Evolutionary conservation across 2,888 invertebrate species (phyloP), one percentile per base, ranked within the genome.

Genomic region (Caradrina kadenii): DNA sequence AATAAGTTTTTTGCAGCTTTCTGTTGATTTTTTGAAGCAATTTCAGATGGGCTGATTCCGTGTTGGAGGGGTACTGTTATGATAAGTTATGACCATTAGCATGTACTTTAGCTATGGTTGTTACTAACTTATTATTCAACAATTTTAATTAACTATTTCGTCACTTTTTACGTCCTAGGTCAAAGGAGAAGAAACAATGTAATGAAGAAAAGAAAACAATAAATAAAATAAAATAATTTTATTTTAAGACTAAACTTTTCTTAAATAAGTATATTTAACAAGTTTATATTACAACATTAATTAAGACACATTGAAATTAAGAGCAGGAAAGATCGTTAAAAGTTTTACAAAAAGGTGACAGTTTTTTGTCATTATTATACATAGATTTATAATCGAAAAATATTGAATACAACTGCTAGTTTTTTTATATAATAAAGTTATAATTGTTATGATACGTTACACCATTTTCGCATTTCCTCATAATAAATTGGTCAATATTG

Each of bases 211-310:
- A 42, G n/a, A 79, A 73, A 79, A 56, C 56, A 52, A 52, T 71
- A 65, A 62, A 49, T 56, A 73, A 72, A 72, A 72, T 59, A 71
- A 73, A 63, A 53, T 63, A 73, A 73, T 68, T n/a, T 80, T 58
- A 80, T 80, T 76, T 65, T 54, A 55, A 72, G 72, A 82, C 76
- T 84, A 80, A 59, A 62, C 69, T 74, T 64, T 63, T 42, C 56
- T 73, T 72, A 73, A 58, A 54, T 75, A 73, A 58, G 59, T 75
- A 75, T 59, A 80, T 48, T 74, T 80, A 66, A 79, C 80, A 74
- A 66, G 66, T 53, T 79, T 80, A 66, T 65, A 45, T 59, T 80
- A 64, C 67, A 78, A 60, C 42, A 69, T 73, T 77, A 81, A 76
- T 78, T 76, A 53, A 72, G 78, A 73, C 63, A 79, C 55, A 73